Evolutionary conservation across 1,140 invertebrate species (phyloP), one percentile per base, ranked within the genome.

Genomic region (Tribolium madens): DNA sequence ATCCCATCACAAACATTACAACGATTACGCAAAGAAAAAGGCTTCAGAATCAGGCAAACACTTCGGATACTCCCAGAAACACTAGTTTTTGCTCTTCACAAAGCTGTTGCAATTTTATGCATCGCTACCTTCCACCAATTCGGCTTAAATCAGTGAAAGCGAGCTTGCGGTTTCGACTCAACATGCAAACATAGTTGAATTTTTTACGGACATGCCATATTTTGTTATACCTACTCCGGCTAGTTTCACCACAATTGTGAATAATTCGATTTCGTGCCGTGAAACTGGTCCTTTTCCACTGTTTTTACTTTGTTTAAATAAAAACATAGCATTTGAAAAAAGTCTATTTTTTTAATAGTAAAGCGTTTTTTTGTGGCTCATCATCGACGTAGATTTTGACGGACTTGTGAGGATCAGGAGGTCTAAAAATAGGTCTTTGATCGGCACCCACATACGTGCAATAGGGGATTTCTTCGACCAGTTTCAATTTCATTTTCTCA

Each of bases 21-120:
- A 89, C 57, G 87, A 91, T 76, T 88, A 89, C 82, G 89, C 88
- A 48, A 91, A 91, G 83, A 91, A 91, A 80, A 88, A 86, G 9
- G 89, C 89, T 12, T 87, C 89, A 79, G 86, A 87, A 13, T 87
- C 87, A 10, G 89, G 88, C 21, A 90, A 91, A 81, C 89, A 91
- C 72, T 88, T 87, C 78, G 90, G 89, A 2, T 90, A 47, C 14
- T 71, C 68, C 18, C n/a, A 21, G 0, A 71, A 47, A 14, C 47
- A 48, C 15, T 71, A 71, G 10, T 48, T 71, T 26, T 15, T 46
- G 31, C 14, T 70, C 42, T 68, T 21, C 15, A 64, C 10, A 71
- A 50, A 71, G 10, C 31, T 69, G 12, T 42, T 71, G 15, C 47
- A 71, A 47, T 71, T 71, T 71, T 50, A 71, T 71, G 68, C 68